These are phyloP conservation scores for Gordius sp. DNA, from an alignment of 2,888 invertebrate genomes.

Conservation along the genomic window DNA sequence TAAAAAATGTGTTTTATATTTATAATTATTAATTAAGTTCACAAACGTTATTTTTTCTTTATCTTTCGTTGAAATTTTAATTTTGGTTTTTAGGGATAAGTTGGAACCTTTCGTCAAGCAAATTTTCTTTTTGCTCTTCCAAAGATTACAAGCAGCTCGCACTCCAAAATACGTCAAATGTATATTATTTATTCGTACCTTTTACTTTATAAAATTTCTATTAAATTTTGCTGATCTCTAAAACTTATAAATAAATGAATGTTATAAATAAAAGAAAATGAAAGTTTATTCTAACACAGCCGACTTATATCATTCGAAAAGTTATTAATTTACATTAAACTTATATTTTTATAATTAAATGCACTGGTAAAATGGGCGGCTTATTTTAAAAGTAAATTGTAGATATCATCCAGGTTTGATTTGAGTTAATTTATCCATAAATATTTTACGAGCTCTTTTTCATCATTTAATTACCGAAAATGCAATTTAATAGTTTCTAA, in stretches of 20 bases:
- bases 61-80: background rate
- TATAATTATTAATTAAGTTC: background rate
- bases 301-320: too few relatives aligned
- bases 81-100: constrained; percentile 35
- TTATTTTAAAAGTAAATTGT: background rate
- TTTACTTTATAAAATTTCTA: background rate
- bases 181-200: constrained; percentile 18
- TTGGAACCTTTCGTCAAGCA: constrained; percentile 53
- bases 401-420: background rate
- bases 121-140: constrained; percentile 67
- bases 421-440: constrained; percentile 20
- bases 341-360: too few relatives aligned
- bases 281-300: too few relatives aligned
- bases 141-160: constrained; percentile 63
- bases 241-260: too few relatives aligned
- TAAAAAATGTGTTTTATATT: background rate
- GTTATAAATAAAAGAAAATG: too few relatives aligned
- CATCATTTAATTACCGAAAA: too few relatives aligned
- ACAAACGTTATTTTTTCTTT: background rate
- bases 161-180: constrained; percentile 72
- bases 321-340: too few relatives aligned
- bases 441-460: constrained; percentile 15
- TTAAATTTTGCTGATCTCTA: background rate
- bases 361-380: background rate
- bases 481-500: too few relatives aligned